A percentile compares a stretch with the other conserved stretches of the same genome.
Conservation (phyloP, 1,140 invertebrate genomes). For the Drosophila lowei region DNA sequence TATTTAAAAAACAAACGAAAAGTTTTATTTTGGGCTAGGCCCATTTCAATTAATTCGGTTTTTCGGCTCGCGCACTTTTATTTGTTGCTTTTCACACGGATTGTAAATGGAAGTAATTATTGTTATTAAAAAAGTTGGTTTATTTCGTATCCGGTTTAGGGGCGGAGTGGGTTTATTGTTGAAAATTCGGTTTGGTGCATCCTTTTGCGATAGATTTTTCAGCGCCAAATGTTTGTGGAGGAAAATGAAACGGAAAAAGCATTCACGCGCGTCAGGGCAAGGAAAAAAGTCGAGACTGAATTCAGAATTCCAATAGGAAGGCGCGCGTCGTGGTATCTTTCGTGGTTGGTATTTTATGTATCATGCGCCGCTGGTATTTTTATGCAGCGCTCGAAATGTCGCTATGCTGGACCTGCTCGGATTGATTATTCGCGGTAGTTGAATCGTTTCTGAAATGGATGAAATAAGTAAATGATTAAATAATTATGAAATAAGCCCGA, state of each 20-base stretch:
- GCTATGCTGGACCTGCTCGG: too few species aligned
- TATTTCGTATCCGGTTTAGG: slow-evolving; percentile 4
- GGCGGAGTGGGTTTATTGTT: slow-evolving; percentile 10
- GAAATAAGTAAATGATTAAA: not conserved
- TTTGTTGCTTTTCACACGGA: slow-evolving; percentile 36
- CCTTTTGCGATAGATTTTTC: slow-evolving; percentile 40
- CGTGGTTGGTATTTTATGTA: not conserved
- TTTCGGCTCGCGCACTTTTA: slow-evolving; percentile 45
- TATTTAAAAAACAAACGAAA: slow-evolving; percentile 60
- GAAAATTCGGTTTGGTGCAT: slow-evolving; percentile 19
- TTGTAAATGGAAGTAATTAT: slow-evolving; percentile 20
- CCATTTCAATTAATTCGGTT: slow-evolving; percentile 49
- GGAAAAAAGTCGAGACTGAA: slow-evolving; percentile 2
- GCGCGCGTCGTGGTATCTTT: too few species aligned
- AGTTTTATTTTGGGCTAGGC: slow-evolving; percentile 66
- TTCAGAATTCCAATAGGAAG: too few species aligned
- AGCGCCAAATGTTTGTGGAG: slow-evolving; percentile 66
- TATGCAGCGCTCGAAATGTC: too few species aligned
- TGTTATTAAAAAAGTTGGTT: slow-evolving; percentile 3
- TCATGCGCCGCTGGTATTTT: too few species aligned
- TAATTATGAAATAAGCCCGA: too few species aligned
- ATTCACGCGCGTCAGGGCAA: slow-evolving; percentile 62
- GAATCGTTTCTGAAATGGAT: too few species aligned
- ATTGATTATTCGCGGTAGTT: too few species aligned
- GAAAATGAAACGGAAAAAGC: slow-evolving; percentile 68